Evolutionary conservation across 2,797 vertebrate genomes (phyloP).

Genomic region (Morus bassanus): DNA sequence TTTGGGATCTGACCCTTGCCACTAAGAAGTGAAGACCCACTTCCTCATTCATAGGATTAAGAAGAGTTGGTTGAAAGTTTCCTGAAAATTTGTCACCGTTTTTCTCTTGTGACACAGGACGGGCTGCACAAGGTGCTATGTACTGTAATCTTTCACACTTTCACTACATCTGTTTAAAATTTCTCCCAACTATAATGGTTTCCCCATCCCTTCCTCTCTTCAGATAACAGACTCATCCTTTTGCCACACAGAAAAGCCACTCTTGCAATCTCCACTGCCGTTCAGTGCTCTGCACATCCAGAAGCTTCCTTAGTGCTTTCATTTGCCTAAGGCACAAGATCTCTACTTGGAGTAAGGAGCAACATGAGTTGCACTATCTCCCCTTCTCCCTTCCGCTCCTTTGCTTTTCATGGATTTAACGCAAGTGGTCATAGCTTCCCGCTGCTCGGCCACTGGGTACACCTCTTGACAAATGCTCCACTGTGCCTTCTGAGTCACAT

Average conservation of each 20-base stretch:
- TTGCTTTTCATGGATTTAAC: not conserved
- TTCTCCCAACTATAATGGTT: not conserved
- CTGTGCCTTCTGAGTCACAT: rapidly evolving
- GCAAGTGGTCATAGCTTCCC: rapidly evolving
- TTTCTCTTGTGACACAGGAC: not conserved
- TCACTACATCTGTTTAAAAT: not conserved
- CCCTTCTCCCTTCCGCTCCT: not conserved
- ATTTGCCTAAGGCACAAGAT: not conserved
- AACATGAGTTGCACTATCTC: rapidly evolving
- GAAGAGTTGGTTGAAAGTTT: not conserved
- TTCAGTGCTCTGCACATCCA: not conserved
- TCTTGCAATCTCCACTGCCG: not conserved
- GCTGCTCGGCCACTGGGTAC: not conserved
- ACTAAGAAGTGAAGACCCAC: not conserved
- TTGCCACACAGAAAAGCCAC: not conserved
- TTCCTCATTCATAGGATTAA: not conserved
- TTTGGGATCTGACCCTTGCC: not conserved
- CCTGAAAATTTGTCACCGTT: not conserved
- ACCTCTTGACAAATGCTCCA: not conserved
- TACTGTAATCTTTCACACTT: not conserved
- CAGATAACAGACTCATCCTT: not conserved
- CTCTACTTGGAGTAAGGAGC: not conserved
- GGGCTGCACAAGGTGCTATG: not conserved
- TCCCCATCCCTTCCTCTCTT: not conserved
- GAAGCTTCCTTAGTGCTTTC: not conserved